Base-by-base conservation (phyloP, 1,140 invertebrate genomes). In the Acyrthosiphon pisum region DNA sequence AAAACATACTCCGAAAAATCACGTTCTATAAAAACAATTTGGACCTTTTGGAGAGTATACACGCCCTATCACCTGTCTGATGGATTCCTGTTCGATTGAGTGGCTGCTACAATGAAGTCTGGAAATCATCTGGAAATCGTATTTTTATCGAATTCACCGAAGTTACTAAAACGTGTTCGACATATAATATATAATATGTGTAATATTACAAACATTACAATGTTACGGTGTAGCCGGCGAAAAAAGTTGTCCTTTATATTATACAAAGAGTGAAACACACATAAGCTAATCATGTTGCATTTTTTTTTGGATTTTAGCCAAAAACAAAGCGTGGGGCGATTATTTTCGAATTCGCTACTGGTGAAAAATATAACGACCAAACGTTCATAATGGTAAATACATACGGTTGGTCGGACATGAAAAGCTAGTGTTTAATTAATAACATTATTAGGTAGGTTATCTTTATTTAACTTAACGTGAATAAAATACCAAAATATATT, bases 331-430 rank as follows among this genome's bases (percentile, higher is more conserved):
- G 76, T 37, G 76, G n/a, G n/a, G 83, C 48, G 48, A 56, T 56
- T 26, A 37, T 37, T 90, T 68, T 90, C 22, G 87, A 48, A 35
- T 37, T 53, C 23, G 53, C 53, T 68, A 90, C 50, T 53, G 48
- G 22, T 41, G 88, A 56, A 56, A 89, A 50, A 86, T 37, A 53
- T 86, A 50, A 30, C 81, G 35, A 93, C 76, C 91, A 93, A 93
- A 93, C 91, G 91, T 93, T 84, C 91, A 93, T 84, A 86, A 68
- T 44, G 50, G 37, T 90, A 68, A 68, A 90, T 90, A 90, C 89
- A 90, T 90, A 90, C 89, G 89, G 89, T 90, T 90, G 89, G 89
- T 90, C 89, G 53, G 56, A 46, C 53, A 23, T 90, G 89, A 60
- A 90, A 89, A 89, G 35, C 48, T 87, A 46, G 44, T 46, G 26